Base-by-base conservation (phyloP, 2,113 vertebrate species). In the Centrocercus urophasianus region DNA sequence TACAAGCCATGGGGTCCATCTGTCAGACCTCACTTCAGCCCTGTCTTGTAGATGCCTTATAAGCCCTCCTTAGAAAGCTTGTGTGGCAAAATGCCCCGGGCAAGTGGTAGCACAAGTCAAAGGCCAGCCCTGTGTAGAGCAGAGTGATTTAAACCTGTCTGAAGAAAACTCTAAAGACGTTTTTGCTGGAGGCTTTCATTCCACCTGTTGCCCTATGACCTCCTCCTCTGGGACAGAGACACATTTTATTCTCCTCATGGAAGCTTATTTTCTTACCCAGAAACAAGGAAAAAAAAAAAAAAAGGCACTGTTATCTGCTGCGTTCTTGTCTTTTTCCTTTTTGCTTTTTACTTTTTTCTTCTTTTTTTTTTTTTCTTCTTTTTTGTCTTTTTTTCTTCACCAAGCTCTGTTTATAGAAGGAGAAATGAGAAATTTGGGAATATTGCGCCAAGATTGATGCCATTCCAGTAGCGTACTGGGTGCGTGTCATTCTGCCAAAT, bases 141-240 rank as follows among this genome's bases (percentile, higher is more conserved):
- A 30, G 76, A 1, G 8, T 92, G 93, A 94, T 93, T 97, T 93
- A 91, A 97, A 93, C 76, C 95, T 85, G 69, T 59, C 63, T 47
- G 32, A 90, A 88, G 74, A 78, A 90, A 84, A 48, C 45, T 86
- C 96, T 78, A 66, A 96, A 93, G 93, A 95, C 50, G 45, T 70
- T 65, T 87, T 95, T 76, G 91, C 86, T 87, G 36, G 43, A 64
- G 96, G 79, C 93, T 93, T 93, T 95, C 78, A 42, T 93, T 93
- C 83, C 70, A 64, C 75, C 88, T 84, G 89, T 60, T 83, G 86
- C 83, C 93, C 95, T 94, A 61, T 97, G 96, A 96, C 94, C 96
- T 93, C 63, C 73, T 70, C 81, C 2, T 5, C 52, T 50, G 57
- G 56, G 91, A 96, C 86, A 93, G 87, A 91, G 47, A 74, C 13